phyloP scores from a whole-genome alignment of 2,797 vertebrate genomes.

The Muscicapa striata region DNA sequence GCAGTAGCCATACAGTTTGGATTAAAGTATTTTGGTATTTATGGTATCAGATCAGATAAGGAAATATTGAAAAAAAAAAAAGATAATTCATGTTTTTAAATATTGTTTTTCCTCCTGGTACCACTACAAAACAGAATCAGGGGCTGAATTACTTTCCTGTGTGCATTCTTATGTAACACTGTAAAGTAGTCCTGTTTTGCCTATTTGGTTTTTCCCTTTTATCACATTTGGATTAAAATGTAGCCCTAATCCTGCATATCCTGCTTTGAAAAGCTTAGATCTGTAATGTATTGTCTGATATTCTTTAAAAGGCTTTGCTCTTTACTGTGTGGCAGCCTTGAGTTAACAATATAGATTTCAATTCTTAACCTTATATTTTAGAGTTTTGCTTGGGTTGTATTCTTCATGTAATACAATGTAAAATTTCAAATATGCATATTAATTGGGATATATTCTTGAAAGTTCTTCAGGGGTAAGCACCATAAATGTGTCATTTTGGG shows the following conservation, averaged over 20 bases:
- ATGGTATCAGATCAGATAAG: neutral
- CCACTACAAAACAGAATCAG: neutral
- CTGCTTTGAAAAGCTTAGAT: conserved; percentile 47
- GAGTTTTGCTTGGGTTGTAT: neutral
- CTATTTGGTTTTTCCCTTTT: conserved; percentile 3
- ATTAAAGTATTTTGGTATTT: conserved; percentile 38
- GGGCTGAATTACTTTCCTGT: neutral
- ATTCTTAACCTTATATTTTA: neutral
- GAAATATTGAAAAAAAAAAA: neutral
- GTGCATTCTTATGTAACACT: conserved; percentile 28
- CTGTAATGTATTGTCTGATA: neutral
- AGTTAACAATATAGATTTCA: neutral
- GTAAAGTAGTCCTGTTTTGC: neutral
- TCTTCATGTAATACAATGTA: neutral
- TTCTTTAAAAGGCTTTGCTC: neutral
- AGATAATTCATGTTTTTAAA: neutral
- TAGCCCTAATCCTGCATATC: conserved; percentile 54
- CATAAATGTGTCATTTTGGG: neutral
- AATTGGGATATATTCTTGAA: neutral
- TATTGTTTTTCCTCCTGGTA: neutral
- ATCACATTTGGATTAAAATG: conserved; percentile 35
- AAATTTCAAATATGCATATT: neutral
- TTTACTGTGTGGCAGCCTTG: neutral
- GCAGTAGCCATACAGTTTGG: neutral
- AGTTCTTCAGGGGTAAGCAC: neutral